Evolutionary conservation across 64 coral and sea anemone genomes (phyloP), one percentile per base, ranked within the genome.

Genomic region (Dendrophyllia cribrosa): DNA sequence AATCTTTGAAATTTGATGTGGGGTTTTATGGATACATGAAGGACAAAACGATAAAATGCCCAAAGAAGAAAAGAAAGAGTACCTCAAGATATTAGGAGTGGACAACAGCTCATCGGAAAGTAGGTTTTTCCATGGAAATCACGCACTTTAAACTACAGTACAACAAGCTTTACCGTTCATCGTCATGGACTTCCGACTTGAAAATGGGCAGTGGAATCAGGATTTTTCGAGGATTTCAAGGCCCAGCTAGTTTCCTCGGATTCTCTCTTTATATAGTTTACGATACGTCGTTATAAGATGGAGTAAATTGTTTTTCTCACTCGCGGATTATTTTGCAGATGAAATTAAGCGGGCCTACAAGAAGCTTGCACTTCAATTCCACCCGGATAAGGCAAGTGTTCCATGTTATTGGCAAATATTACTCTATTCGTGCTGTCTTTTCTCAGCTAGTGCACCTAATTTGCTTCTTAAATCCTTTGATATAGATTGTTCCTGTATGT

Each of bases 261-360:
- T 21, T 22, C 15, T 6, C 77, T 83, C 68, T 15, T 22, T 3
- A 74, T 61, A 58, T 83, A 21, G 9, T 2, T 45, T 58, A 13
- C 19, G 49, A 23, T 44, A 59, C 45, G 0, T 49, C 16, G 17
- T 64, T 19, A 53, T 63, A 14, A 47, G 13, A 74, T 68, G 65
- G 47, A 88, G 59, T 77, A 4, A 59, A 50, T 26, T 19, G 70
- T 86, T 23, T 51, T 43, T 8, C 50, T 7, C 12, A 20, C 67
- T 46, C 68, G 52, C 58, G 14, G 61, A 79, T 90, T 22, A 91
- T 74, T 91, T 88, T 94, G 58, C 83, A 97, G 95, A 94, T 97
- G 95, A 97, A 72, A 94, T 97, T 74, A 97, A 94, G 51, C 87
- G 87, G 87, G 95, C 95, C 7, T 97, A 97, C 79, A 97, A 97